Percentiles rank a stretch among this genome's conserved stretches.
phyloP scores from a whole-genome alignment of 2,113 vertebrate genomes.

The Campylomormyrus numenius region DNA sequence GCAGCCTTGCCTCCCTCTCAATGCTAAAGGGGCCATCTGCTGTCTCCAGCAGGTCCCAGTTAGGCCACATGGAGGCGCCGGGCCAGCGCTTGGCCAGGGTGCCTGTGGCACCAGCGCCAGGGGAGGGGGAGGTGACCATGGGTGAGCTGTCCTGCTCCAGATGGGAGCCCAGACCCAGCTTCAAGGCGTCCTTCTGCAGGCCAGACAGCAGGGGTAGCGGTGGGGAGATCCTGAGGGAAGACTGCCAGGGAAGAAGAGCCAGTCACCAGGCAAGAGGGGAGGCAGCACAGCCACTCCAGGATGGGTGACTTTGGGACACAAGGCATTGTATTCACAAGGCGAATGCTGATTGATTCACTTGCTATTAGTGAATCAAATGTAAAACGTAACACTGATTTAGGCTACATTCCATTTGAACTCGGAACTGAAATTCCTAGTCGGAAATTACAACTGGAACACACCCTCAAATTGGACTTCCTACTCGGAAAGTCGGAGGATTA shows the following conservation, averaged over 20 bases:
- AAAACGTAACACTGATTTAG: neutral
- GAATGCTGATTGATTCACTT: neutral
- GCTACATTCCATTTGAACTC: neutral
- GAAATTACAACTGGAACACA: neutral
- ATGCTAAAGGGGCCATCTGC: slow-evolving; percentile 89
- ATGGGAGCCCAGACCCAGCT: slow-evolving; percentile 70
- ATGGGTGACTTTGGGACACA: neutral
- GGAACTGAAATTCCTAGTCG: neutral
- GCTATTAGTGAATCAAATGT: neutral
- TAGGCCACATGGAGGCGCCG: slow-evolving; percentile 80
- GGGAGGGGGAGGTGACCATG: slow-evolving; percentile 59
- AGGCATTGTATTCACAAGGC: neutral
- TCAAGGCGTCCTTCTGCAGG: slow-evolving; percentile 75
- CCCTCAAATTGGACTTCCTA: neutral
- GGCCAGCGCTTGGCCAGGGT: slow-evolving; percentile 84
- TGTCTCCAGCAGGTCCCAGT: slow-evolving; percentile 77
- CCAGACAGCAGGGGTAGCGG: slow-evolving; percentile 82
- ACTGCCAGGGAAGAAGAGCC: slow-evolving; percentile 53
- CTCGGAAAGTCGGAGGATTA: neutral
- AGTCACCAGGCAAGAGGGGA: neutral
- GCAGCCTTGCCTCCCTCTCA: slow-evolving; percentile 88
- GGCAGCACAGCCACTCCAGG: neutral
- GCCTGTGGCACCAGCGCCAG: slow-evolving; percentile 61
- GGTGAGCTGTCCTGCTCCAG: slow-evolving; percentile 79
- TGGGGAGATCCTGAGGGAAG: slow-evolving; percentile 87